phyloP scores from a whole-genome alignment of 2,888 invertebrate species.

The Schizaphis graminum region DNA sequence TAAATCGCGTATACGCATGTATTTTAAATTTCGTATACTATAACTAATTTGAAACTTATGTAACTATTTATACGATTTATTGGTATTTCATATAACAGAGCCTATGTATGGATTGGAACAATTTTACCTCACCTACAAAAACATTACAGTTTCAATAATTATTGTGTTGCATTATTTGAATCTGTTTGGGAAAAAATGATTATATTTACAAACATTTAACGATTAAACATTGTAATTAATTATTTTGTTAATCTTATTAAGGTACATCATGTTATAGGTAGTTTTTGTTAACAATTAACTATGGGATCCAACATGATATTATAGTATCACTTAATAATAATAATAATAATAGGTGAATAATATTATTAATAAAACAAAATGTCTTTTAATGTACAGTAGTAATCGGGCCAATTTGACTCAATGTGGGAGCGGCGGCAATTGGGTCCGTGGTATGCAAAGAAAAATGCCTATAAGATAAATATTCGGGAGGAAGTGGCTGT shows the following conservation, averaged over 20 bases:
- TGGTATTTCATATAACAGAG: neutral
- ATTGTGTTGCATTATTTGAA: neutral
- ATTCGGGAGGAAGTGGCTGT: constrained; percentile 82
- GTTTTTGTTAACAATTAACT: neutral
- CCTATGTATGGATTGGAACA: neutral
- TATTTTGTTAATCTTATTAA: constrained; percentile 11
- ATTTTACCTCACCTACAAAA: neutral
- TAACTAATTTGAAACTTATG: neutral
- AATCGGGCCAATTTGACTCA: neutral
- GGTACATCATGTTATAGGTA: neutral
- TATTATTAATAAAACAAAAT: neutral
- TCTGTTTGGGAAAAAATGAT: neutral
- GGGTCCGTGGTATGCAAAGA: constrained; percentile 79
- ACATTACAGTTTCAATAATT: neutral
- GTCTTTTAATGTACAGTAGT: constrained; percentile 31
- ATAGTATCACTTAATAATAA: neutral
- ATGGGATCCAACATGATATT: neutral
- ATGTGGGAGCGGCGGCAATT: constrained; percentile 24
- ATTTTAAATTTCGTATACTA: neutral
- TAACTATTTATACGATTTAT: neutral
- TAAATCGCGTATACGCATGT: neutral
- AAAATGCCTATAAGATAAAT: constrained; percentile 83
- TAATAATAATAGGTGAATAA: neutral
- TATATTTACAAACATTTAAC: neutral
- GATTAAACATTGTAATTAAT: neutral